Base-by-base conservation (phyloP, 1,140 invertebrate species). In the Conus ventricosus region DNA sequence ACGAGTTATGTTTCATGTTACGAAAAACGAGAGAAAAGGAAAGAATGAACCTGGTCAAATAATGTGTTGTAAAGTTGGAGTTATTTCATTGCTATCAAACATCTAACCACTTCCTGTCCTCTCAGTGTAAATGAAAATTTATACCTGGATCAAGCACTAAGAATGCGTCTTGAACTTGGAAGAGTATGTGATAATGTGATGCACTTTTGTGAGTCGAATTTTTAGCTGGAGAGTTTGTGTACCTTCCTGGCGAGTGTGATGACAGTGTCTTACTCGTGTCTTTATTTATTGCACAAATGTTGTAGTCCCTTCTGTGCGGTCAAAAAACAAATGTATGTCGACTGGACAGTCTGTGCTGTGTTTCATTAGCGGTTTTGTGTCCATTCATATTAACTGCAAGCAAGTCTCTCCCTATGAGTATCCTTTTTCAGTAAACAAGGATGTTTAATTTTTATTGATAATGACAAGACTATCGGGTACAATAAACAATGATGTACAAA, bases 271-370 rank as follows among this genome's bases (percentile, higher is more conserved):
- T 84, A 8, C 5, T 81, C 25, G 54, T 57, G 15, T 83, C 81
- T 83, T 39, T 84, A 84, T 84, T 84, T 84, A 84, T 84, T 84
- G 82, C 82, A 84, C 82, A 84, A 84, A 84, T 84, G 82, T 84
- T 84, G 82, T 84, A 67, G 82, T 84, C 82, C 82, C 82, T 83
- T 63, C 11, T 25, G 63, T 27, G 54, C 57, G 25, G 82, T 84
- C 23, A n/a, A 60, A 67, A 25, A 55, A 60, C n/a, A n/a, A 27
- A 25, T 84, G n/a, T 39, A 25, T 63, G 55, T 84, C 23, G 20
- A 55, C 80, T 51, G 20, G 27, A 81, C 80, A 39, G 15, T 84
- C 82, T 63, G 55, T 84, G 82, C 82, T 84, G 82, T 84, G 82
- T 67, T 84, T 51, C 63, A 60, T 54, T 84, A 53, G 51, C 20